phyloP scores from a whole-genome alignment of 2,888 invertebrate species.

The Junonia oenone region DNA sequence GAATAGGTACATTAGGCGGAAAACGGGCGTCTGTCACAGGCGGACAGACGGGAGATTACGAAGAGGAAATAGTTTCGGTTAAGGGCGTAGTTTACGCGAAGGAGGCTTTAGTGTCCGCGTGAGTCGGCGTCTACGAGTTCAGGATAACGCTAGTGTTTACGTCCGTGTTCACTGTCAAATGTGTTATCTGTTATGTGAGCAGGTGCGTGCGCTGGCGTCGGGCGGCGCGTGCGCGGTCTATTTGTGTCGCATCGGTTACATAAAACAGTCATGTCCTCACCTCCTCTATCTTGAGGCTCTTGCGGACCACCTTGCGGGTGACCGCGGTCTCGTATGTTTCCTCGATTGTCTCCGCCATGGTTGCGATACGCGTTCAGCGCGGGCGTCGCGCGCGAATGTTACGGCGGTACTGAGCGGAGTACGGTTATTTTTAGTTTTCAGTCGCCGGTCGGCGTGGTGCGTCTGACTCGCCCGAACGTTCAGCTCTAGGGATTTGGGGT shows the following conservation, averaged over 20 bases:
- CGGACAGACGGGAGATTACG: slow-evolving; percentile 8
- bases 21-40: slow-evolving; percentile 41
- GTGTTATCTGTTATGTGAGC: slow-evolving; percentile 72
- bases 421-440: slow-evolving; percentile 77
- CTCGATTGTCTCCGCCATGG: slow-evolving; percentile 85
- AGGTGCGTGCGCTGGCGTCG: slow-evolving; percentile 51
- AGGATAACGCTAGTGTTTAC: slow-evolving; percentile 54
- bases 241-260: slow-evolving; percentile 68
- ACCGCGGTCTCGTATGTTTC: slow-evolving; percentile 85
- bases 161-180: slow-evolving; percentile 70
- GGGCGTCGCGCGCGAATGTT: slow-evolving; percentile 71
- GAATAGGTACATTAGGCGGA: slow-evolving; percentile 49
- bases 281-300: slow-evolving; percentile 86
- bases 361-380: slow-evolving; percentile 68
- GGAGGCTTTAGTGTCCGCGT: slow-evolving; percentile 12
- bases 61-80: slow-evolving; percentile 10
- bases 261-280: slow-evolving; percentile 78
- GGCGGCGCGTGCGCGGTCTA: slow-evolving; percentile 47
- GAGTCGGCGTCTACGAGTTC: slow-evolving; percentile 27
- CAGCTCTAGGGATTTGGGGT: slow-evolving; percentile 43
- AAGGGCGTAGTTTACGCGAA: not conserved
- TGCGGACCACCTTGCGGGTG: slow-evolving; percentile 84
- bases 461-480: slow-evolving; percentile 32
- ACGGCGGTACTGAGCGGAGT: slow-evolving; percentile 70
- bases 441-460: slow-evolving; percentile 53